phyloP scores from a whole-genome alignment of 1,140 invertebrate species.

The Polypedilum vanderplanki region DNA sequence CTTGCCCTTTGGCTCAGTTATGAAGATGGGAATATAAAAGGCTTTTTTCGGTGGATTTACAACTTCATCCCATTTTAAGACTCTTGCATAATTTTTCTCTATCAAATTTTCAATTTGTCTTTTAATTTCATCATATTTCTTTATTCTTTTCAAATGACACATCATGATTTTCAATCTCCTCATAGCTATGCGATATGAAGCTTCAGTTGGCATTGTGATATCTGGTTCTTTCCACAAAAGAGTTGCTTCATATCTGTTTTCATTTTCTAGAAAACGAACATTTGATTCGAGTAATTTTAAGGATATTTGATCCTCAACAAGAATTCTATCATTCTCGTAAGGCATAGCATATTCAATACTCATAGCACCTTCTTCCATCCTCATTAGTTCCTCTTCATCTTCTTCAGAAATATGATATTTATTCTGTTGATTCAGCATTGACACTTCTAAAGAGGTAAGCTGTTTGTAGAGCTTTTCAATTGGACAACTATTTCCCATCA shows the following conservation, averaged over 20 bases:
- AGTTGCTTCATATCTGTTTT: slow-evolving; percentile 29
- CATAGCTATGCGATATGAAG: neutral
- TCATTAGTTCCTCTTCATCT: too few relatives aligned
- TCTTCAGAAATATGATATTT: too few relatives aligned
- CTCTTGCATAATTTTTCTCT: slow-evolving; percentile 30
- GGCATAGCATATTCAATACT: too few relatives aligned
- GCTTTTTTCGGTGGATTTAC: neutral
- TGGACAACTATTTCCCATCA: too few relatives aligned
- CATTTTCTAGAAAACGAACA: neutral
- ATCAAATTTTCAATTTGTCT: slow-evolving; percentile 29
- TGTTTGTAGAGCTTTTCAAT: too few relatives aligned
- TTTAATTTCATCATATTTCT: slow-evolving; percentile 26
- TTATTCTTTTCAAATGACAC: slow-evolving; percentile 24
- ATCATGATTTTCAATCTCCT: slow-evolving; percentile 20
- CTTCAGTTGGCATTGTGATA: neutral
- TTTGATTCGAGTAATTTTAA: neutral
- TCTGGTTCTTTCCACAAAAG: slow-evolving; percentile 30
- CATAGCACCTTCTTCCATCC: too few relatives aligned
- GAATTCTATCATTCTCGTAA: too few relatives aligned
- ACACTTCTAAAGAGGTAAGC: too few relatives aligned
- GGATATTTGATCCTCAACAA: too few relatives aligned
- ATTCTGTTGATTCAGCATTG: too few relatives aligned
- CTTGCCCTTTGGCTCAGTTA: too few relatives aligned
- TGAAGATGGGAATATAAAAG: slow-evolving; percentile 39
- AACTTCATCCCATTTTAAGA: slow-evolving; percentile 20